These are phyloP conservation scores for Gadopsis bispinosus DNA, from an alignment of 2,797 vertebrate genomes.

Conservation along the genomic window DNA sequence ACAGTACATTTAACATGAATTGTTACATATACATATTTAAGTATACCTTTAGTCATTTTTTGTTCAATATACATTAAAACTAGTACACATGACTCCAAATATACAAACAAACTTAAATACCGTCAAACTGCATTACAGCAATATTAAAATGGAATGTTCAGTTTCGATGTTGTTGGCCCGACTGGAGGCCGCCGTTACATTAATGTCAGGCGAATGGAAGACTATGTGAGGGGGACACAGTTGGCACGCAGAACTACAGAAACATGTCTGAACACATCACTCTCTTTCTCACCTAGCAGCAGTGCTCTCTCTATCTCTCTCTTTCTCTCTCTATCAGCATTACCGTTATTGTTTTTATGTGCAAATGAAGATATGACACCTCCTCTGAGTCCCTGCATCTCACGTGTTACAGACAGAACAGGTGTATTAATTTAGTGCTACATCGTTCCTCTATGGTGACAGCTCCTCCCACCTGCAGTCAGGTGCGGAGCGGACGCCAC, in stretches of 20 bases:
- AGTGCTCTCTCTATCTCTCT: constrained; percentile 58
- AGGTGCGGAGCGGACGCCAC: neutral
- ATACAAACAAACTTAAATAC: constrained; percentile 96
- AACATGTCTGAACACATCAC: constrained; percentile 48
- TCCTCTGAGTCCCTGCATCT: constrained; percentile 52
- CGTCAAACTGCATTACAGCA: constrained; percentile 90
- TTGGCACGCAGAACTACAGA: constrained; percentile 66
- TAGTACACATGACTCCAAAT: constrained; percentile 93
- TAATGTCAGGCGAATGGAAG: constrained; percentile 80
- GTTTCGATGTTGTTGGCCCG: constrained; percentile 79
- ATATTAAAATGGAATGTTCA: constrained; percentile 93
- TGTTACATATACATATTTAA: constrained; percentile 87
- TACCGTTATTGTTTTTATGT: constrained; percentile 60
- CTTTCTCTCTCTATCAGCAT: constrained; percentile 52
- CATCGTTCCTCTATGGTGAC: constrained; percentile 37
- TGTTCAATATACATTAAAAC: constrained; percentile 96
- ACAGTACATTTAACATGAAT: constrained; percentile 95
- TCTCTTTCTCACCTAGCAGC: constrained; percentile 71
- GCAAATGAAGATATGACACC: constrained; percentile 67
- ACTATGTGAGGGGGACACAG: constrained; percentile 85
- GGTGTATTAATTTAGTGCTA: constrained; percentile 54
- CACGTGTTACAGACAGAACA: constrained; percentile 43
- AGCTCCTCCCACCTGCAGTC: constrained; percentile 1
- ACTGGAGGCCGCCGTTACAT: constrained; percentile 82
- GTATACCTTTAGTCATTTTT: constrained; percentile 88